These are phyloP conservation scores for Microtus agrestis DNA, from an alignment of 2,797 vertebrate species.

Conservation along the genomic window DNA sequence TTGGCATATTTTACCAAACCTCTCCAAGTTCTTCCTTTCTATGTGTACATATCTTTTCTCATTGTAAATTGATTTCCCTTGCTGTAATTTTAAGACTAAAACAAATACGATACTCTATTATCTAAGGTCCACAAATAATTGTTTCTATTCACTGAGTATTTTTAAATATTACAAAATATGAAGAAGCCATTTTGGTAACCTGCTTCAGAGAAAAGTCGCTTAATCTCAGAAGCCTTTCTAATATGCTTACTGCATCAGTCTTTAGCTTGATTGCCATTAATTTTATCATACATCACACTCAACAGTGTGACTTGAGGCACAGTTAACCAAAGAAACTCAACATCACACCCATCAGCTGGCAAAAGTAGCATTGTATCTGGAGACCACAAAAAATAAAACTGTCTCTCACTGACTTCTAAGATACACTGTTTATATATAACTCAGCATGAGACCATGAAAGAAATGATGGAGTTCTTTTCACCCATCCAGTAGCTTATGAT, in stretches of 20 bases:
- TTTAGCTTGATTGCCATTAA: constrained; percentile 7
- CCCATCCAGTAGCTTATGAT: constrained; percentile 28
- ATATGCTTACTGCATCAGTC: neutral
- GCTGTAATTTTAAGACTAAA: constrained; percentile 52
- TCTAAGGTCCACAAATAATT: constrained; percentile 19
- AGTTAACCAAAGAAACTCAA: constrained; percentile 49
- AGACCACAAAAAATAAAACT: constrained; percentile 27
- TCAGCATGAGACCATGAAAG: constrained; percentile 42
- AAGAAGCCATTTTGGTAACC: constrained; percentile 49
- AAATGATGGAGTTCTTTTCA: constrained; percentile 43
- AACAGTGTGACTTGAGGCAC: constrained; percentile 24
- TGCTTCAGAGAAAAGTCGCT: constrained; percentile 40
- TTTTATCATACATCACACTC: neutral
- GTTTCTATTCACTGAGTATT: neutral
- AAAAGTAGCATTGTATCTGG: neutral
- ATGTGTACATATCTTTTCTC: constrained; percentile 21
- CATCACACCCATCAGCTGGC: neutral
- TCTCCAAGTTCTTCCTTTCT: constrained; percentile 47
- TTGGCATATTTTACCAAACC: constrained; percentile 28
- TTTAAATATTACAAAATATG: constrained; percentile 55
- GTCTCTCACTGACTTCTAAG: neutral
- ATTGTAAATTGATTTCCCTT: neutral
- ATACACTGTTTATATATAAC: neutral
- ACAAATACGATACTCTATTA: constrained; percentile 22
- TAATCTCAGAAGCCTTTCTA: constrained; percentile 26